Conservation (phyloP, 2,113 vertebrate genomes). For the Platysternon megacephalum region DNA sequence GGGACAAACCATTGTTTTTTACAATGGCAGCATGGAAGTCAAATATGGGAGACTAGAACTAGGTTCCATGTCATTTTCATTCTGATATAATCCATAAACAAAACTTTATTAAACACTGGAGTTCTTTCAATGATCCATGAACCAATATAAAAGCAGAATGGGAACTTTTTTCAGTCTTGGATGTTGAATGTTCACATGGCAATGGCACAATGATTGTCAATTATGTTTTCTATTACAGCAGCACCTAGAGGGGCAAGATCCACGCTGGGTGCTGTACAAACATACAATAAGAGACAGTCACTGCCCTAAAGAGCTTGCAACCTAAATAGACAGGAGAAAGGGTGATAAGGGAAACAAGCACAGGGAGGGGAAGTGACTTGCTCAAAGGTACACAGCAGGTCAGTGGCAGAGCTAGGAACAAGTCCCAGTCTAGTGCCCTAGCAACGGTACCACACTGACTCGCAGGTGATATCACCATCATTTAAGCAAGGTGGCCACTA, state of each 20-base stretch:
- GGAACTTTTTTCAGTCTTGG: background rate
- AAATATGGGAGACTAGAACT: background rate
- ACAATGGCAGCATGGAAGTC: background rate
- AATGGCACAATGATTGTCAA: background rate
- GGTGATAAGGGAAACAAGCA: background rate
- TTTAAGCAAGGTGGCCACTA: background rate
- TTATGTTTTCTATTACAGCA: background rate
- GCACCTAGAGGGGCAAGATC: background rate
- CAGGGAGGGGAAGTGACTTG: background rate
- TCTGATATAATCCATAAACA: background rate
- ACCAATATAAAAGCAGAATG: background rate
- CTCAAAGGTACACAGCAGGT: rapidly evolving
- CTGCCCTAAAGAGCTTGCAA: background rate
- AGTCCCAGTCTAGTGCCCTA: background rate
- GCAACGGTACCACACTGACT: background rate
- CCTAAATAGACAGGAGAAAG: background rate
- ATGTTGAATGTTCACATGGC: background rate
- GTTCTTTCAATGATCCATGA: background rate
- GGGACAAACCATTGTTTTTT: background rate
- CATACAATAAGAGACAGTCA: background rate
- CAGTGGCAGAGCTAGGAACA: background rate
- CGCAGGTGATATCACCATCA: background rate
- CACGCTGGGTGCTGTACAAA: background rate
- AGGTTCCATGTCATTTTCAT: background rate
- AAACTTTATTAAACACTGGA: background rate